Evolutionary conservation across 2,888 invertebrate species (phyloP), one percentile per base, ranked within the genome.

Genomic region (Callimorpha dominula): DNA sequence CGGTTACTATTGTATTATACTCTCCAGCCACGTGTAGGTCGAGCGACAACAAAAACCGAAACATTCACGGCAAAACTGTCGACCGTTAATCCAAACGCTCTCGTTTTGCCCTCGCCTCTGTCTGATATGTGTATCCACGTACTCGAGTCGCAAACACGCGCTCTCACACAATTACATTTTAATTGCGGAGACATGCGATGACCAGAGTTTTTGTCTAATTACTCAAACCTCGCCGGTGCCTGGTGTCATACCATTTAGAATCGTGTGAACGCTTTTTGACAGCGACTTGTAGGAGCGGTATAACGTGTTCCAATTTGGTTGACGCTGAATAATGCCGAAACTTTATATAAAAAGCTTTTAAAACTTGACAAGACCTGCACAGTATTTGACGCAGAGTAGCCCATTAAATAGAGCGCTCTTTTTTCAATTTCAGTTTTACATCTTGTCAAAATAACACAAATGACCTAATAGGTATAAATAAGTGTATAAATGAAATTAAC

Each of bases 181-280:
- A 65, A 65, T 62, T 69, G 52, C 14, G 20, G 20, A 11, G 67
- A 69, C 52, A 64, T 62, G 65, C 69, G 49, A 65, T 65, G 65
- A 60, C 42, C 43, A 50, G 9, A 65, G 11, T 70, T 73, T 73
- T 73, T 69, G 64, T 65, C 60, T 50, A 70, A 73, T 66, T 62
- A 62, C 20, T 42, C 65, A 68, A 70, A 42, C 42, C 31, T n/a
- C 57, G 17, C 62, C 12, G 20, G 65, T 50, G 57, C 17, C 65
- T 43, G 65, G 65, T 65, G 65, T 50, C 60, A 68, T 63, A 31
- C 68, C 68, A 69, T 72, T 69, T 72, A 54, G 68, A 65, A 60
- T 68, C 42, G 65, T 65, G 68, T 72, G 65, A 69, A 68, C 72
- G 49, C 60, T 69, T 72, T 69, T 72, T 49, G 9, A 65, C 14